phyloP scores from a whole-genome alignment of 23 tunicate species.

The Styela plicata region DNA sequence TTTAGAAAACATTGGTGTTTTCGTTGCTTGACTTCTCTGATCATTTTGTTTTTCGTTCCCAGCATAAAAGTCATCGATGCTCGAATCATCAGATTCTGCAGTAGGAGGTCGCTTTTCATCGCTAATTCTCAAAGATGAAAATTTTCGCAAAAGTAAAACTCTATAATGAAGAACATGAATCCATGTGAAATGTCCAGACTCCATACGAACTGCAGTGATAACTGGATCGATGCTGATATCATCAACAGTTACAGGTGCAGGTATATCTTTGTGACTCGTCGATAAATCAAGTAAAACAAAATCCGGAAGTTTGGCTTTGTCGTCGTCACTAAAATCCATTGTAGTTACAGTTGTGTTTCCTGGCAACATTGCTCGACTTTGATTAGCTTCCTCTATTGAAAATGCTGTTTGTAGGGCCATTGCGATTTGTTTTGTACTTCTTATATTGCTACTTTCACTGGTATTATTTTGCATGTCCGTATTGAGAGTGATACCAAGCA shows the following conservation, averaged over 20 bases:
- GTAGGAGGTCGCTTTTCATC: conserved; percentile 17
- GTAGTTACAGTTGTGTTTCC: conserved; percentile 68
- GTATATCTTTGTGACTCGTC: conserved; percentile 46
- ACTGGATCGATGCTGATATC: conserved; percentile 46
- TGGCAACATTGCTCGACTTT: conserved; percentile 50
- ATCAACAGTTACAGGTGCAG: conserved; percentile 19
- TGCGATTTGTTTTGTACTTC: conserved; percentile 25
- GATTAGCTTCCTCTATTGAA: conserved; percentile 39
- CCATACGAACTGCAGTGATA: conserved; percentile 32
- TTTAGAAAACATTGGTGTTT: conserved; percentile 39
- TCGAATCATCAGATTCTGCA: conserved; percentile 10
- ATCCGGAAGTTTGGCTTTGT: conserved; percentile 56
- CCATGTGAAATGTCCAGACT: conserved; percentile 45
- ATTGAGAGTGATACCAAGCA: conserved; percentile 26
- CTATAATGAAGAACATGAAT: conserved; percentile 66
- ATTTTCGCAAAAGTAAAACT: conserved; percentile 51
- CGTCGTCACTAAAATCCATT: conserved; percentile 34
- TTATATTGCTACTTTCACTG: not conserved
- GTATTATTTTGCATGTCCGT: not conserved
- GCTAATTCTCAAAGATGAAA: conserved; percentile 11
- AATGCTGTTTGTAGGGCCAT: conserved; percentile 46
- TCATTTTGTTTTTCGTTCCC: conserved; percentile 13
- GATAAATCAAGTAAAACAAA: conserved; percentile 57
- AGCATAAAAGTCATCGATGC: conserved; percentile 22
- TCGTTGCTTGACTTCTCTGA: conserved; percentile 23